Evolutionary conservation across 2,888 invertebrate genomes (phyloP), one percentile per base, ranked within the genome.

Genomic region (Ennomos erosarius): DNA sequence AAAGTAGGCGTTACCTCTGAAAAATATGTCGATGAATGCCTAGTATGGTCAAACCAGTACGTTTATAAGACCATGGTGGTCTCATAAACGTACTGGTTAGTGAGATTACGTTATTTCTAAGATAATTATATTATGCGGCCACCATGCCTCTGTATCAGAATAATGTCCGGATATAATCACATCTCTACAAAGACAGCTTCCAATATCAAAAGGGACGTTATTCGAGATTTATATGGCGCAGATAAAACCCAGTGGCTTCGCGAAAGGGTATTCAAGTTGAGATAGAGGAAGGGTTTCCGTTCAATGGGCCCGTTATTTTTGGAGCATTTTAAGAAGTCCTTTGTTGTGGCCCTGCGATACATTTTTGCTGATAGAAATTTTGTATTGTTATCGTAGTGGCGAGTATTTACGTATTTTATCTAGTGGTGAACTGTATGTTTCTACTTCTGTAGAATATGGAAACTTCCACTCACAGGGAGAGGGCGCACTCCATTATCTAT

Each of bases 151-250:
- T 1, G 6, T 46, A 13, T 1, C 12, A 36, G n/a, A 1, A 36
- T 10, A 46, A 10, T 43, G 8, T 34, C 16, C 50, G 45, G 50
- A 46, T 12, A n/a, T 11, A n/a, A n/a, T n/a, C 16, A 9, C 54
- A 36, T 37, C 45, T 16, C 54, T 54, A 54, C 4, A 16, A 35
- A 54, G 51, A 42, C 53, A 43, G 55, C 47, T 54, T 50, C 59
- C 60, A 62, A 59, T 57, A 57, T 49, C 46, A 62, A 65, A 59
- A 57, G 57, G 52, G 55, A 57, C 59, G 59, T 52, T 60, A 55
- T 46, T 63, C 58, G 53, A 58, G 58, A 59, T 61, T 63, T 61
- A 62, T 63, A 58, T 52, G 47, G 58, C 37, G 35, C 10, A 57
- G 51, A 61, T 61, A 64, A 60, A 53, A 55, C 49, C 50, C 55